These are phyloP conservation scores for Yponomeuta plumbellus DNA, from an alignment of 2,888 invertebrate genomes.

Conservation along the genomic window DNA sequence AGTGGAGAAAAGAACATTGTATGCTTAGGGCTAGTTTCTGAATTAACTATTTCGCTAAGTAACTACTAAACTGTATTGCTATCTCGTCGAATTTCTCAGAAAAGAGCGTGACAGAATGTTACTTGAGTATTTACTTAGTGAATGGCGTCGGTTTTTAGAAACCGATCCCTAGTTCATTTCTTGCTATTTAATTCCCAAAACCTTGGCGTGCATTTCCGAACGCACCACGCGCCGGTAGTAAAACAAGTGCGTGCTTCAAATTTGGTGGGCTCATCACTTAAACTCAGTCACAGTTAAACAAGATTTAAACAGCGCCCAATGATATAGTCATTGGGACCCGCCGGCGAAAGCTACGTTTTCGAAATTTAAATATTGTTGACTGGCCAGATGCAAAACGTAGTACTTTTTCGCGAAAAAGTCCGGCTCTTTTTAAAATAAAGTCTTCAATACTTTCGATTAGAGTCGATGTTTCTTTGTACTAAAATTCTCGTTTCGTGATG, in stretches of 20 bases:
- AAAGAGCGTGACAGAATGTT: too few species aligned
- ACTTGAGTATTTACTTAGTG: too few species aligned
- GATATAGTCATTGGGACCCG: conserved; percentile 40
- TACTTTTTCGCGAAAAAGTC: background rate
- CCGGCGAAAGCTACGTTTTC: conserved; percentile 18
- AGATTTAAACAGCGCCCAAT: conserved; percentile 39
- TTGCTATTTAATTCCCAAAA: too few species aligned
- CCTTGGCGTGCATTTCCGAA: conserved; percentile 17
- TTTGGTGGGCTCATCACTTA: conserved; percentile 22
- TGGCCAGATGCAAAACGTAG: background rate
- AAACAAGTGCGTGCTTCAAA: conserved; percentile 30
- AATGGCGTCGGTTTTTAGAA: too few species aligned
- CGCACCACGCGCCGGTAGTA: conserved; percentile 18
- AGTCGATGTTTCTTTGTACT: background rate
- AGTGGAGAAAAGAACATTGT: too few species aligned
- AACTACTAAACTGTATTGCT: too few species aligned
- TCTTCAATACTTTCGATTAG: background rate
- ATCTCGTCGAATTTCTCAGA: too few species aligned
- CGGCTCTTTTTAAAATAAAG: background rate
- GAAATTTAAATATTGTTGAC: background rate
- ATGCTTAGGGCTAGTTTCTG: too few species aligned
- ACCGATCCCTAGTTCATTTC: too few species aligned
- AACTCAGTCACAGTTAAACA: conserved; percentile 16
- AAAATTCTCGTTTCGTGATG: background rate
- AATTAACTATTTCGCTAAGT: too few species aligned